Evolutionary conservation across 2,797 vertebrate species (phyloP).

Genomic region (Helicolenus hilgendorfi): DNA sequence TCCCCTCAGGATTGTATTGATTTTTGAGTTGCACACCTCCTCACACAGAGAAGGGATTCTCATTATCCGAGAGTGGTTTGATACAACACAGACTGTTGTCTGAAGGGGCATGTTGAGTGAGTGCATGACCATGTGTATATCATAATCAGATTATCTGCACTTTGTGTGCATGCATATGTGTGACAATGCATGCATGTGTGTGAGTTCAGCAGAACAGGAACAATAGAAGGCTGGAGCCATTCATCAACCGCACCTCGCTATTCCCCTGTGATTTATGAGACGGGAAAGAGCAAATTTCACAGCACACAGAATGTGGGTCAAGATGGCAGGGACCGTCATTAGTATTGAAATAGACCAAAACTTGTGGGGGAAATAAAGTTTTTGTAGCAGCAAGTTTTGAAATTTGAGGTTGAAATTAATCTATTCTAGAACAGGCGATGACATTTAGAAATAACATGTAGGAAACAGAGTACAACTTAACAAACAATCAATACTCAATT

Average conservation of each 20-base stretch:
- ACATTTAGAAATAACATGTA: background rate
- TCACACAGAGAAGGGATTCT: background rate
- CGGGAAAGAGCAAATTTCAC: constrained; percentile 38
- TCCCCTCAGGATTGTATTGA: constrained; percentile 29
- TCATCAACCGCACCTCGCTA: constrained; percentile 37
- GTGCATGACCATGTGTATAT: background rate
- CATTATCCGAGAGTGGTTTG: background rate
- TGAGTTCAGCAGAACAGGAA: constrained; percentile 23
- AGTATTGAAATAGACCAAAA: background rate
- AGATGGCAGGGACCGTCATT: background rate
- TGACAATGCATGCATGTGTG: background rate
- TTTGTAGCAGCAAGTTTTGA: background rate
- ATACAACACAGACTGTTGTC: background rate
- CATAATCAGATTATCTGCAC: background rate
- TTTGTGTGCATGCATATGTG: background rate
- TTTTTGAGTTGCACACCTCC: constrained; percentile 3
- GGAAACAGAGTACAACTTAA: background rate
- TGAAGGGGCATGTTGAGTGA: background rate
- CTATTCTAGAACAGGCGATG: background rate
- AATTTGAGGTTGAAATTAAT: background rate
- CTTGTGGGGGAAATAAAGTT: background rate
- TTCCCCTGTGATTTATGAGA: constrained; percentile 49
- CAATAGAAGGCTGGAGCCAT: constrained; percentile 34
- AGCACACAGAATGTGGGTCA: constrained; percentile 18
- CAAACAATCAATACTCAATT: background rate